Conservation (phyloP, 2,113 vertebrate species). For the Rhagologus leucostigma region DNA sequence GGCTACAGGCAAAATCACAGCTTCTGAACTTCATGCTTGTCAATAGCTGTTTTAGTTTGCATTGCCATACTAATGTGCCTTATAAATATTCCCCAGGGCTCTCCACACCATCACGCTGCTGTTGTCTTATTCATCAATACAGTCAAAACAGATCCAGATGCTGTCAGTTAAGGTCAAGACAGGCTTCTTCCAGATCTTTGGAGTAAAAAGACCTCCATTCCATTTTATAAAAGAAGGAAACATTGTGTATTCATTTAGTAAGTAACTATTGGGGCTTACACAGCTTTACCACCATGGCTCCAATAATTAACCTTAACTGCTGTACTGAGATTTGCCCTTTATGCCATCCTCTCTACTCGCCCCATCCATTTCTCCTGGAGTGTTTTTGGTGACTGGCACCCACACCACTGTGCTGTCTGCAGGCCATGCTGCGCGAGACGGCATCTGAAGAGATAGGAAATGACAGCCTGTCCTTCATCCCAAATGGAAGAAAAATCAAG, state of each 20-base stretch:
- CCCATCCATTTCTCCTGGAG: neutral
- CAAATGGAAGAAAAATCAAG: neutral
- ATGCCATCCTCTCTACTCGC: rapidly evolving
- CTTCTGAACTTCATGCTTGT: slow-evolving; percentile 67
- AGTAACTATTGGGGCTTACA: neutral
- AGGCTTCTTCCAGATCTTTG: neutral
- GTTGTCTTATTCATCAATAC: slow-evolving; percentile 49
- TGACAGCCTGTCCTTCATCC: neutral
- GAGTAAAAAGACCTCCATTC: neutral
- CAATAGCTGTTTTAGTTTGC: slow-evolving; percentile 60
- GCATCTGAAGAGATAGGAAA: neutral
- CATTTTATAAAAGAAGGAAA: neutral
- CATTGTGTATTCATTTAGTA: neutral
- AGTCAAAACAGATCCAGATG: slow-evolving; percentile 23
- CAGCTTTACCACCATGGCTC: neutral
- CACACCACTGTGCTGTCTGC: rapidly evolving
- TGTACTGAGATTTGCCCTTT: neutral
- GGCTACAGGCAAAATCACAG: slow-evolving; percentile 59
- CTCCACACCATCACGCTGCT: neutral
- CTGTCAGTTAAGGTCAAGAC: slow-evolving; percentile 49
- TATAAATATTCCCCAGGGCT: slow-evolving; percentile 50
- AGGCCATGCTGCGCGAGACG: neutral
- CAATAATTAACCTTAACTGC: neutral
- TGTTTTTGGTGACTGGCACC: neutral
- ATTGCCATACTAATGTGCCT: slow-evolving; percentile 27